Evolutionary conservation across 2,888 invertebrate genomes (phyloP).

Genomic region (Cerastis leucographa): DNA sequence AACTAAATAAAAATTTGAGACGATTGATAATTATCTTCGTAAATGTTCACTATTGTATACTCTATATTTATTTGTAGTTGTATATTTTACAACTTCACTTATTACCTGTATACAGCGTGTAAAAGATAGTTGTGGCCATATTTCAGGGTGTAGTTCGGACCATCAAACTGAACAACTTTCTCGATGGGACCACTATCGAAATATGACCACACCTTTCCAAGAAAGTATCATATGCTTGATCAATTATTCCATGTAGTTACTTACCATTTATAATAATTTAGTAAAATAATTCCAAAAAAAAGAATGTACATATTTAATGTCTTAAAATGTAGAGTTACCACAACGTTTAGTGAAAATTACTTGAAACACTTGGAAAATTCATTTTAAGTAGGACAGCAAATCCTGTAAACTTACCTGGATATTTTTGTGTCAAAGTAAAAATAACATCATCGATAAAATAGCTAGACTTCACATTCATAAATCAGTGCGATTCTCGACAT

Average conservation of each 20-base stretch:
- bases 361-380: background rate
- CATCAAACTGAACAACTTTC: background rate
- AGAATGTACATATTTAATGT: background rate
- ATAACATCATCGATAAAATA: background rate
- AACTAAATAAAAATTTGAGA: background rate
- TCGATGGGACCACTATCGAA: background rate
- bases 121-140: background rate
- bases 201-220: background rate
- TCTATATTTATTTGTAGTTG: conserved; percentile 9
- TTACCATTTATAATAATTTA: background rate
- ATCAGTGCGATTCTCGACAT: background rate
- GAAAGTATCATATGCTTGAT: background rate
- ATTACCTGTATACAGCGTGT: conserved; percentile 10
- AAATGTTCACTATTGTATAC: conserved; percentile 17
- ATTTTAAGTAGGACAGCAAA: background rate
- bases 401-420: background rate
- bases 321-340: background rate
- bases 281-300: conserved; percentile 1
- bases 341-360: conserved; percentile 1
- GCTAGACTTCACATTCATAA: background rate
- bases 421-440: conserved; percentile 2
- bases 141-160: background rate
- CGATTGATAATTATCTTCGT: conserved; percentile 17
- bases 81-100: conserved; percentile 22
- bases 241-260: conserved; percentile 7